Base-by-base conservation (phyloP, 2,113 vertebrate genomes). In the Varanus salvator region DNA sequence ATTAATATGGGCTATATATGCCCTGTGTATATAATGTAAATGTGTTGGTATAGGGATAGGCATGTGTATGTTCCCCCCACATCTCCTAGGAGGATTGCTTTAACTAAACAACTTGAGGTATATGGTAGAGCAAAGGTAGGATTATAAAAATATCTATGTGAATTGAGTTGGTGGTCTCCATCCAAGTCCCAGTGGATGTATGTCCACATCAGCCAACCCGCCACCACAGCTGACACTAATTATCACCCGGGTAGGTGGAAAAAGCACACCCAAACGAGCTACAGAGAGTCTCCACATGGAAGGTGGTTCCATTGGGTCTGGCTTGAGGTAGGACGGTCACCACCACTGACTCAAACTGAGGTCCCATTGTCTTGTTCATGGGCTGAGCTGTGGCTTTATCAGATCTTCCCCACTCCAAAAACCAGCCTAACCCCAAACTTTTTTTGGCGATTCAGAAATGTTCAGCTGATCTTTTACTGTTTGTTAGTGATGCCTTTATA, bases 11-110 rank as follows among this genome's bases (percentile, higher is more conserved):
- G 93, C 38, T 44, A 93, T 86, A 68, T 81, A 90, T 85, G 34
- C 89, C 87, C 76, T 34, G 82, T 68, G 31, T 90, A 75, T n/a
- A 52, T 71, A 89, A 87, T 48, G 34, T 69, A 50, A 27, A 52
- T 54, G 88, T 90, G 90, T 94, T 92, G 81, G 92, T 92, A 15
- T 68, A 88, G 72, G 91, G 89, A 14, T 72, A 88, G 93, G 87
- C 84, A 90, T 91, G 69, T 78, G 34, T 83, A 76, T 34, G 72
- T 81, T 92, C 91, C 91, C 71, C 92, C 34, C 91, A 88, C 66
- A 74, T 23, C 54, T 92, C 93, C 92, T 90, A 0, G 38, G 89
- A 90, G 88, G 85, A 52, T 90, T 93, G 89, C 86, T 87, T 92
- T 89, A 90, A 71, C 87, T 76, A 68, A 92, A 88, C 88, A 90